These are phyloP conservation scores for Psilanteris sp. DNA, from an alignment of 1,140 invertebrate genomes.

Conservation along the genomic window DNA sequence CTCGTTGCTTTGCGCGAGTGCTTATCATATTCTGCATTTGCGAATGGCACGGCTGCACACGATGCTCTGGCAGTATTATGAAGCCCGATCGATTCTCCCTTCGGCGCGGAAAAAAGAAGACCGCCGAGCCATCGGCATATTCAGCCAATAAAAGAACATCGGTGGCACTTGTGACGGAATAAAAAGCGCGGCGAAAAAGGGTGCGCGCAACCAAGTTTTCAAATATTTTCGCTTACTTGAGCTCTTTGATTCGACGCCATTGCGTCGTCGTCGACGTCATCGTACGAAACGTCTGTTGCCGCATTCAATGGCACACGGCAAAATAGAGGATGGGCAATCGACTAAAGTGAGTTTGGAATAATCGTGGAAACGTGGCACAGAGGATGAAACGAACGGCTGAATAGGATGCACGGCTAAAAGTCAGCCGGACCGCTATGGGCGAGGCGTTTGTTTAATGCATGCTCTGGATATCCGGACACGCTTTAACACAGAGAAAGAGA, in stretches of 20 bases:
- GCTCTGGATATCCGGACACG: constrained; percentile 33
- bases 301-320: constrained; percentile 13
- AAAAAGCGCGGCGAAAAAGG: constrained; percentile 38
- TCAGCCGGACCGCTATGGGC: constrained; percentile 19
- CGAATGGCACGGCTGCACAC: constrained; percentile 11
- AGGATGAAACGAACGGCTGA: constrained; percentile 28
- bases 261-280: constrained; percentile 33
- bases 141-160: constrained; percentile 56
- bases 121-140: constrained; percentile 37
- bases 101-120: constrained; percentile 14
- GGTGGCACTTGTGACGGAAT: constrained; percentile 30
- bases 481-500: constrained; percentile 10
- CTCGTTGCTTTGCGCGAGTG: constrained; percentile 19
- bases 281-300: constrained; percentile 31
- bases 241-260: constrained; percentile 50
- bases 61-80: constrained; percentile 13
- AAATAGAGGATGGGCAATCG: constrained; percentile 66
- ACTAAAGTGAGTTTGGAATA: constrained; percentile 74
- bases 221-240: constrained; percentile 60
- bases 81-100: constrained; percentile 35
- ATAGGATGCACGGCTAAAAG: constrained; percentile 49
- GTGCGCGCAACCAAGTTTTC: constrained; percentile 30
- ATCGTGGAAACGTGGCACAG: constrained; percentile 62
- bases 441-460: constrained; percentile 48
- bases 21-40: constrained; percentile 29